Conservation (phyloP, 2,888 invertebrate genomes). For the Morpho helenor region DNA sequence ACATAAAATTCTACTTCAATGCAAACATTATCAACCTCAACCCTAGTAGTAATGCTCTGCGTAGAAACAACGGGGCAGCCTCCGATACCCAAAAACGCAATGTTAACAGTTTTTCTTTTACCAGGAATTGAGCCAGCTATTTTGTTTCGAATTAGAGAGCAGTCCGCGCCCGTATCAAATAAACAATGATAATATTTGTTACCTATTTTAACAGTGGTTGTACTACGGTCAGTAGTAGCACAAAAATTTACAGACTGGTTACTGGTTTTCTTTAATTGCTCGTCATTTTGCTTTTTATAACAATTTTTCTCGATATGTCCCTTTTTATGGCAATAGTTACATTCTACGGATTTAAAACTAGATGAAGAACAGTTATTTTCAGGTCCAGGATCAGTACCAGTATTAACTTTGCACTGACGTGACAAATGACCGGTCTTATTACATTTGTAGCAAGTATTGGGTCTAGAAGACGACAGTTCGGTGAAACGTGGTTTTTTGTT, state of each 20-base stretch:
- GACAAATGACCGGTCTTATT: constrained; percentile 12
- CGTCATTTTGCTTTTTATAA: not conserved
- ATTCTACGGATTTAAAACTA: not conserved
- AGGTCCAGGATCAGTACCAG: not conserved
- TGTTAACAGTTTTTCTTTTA: not conserved
- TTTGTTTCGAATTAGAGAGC: not conserved
- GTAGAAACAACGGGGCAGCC: not conserved
- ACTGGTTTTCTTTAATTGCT: not conserved
- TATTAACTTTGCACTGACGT: constrained; percentile 6
- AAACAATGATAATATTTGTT: not conserved
- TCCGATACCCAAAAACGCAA: not conserved
- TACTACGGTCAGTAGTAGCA: not conserved
- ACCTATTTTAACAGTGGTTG: not conserved
- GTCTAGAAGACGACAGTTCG: not conserved
- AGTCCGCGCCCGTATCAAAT: not conserved
- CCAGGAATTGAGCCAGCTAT: not conserved
- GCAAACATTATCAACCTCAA: not conserved
- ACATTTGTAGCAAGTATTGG: constrained; percentile 8
- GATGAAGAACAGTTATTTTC: not conserved
- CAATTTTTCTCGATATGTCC: not conserved
- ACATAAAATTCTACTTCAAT: not conserved
- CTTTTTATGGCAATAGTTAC: not conserved
- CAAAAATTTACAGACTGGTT: not conserved
- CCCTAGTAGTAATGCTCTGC: not conserved
- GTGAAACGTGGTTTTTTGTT: constrained; percentile 3